These are phyloP conservation scores for Chloromyia formosa DNA, from an alignment of 2,888 invertebrate genomes.

Conservation along the genomic window DNA sequence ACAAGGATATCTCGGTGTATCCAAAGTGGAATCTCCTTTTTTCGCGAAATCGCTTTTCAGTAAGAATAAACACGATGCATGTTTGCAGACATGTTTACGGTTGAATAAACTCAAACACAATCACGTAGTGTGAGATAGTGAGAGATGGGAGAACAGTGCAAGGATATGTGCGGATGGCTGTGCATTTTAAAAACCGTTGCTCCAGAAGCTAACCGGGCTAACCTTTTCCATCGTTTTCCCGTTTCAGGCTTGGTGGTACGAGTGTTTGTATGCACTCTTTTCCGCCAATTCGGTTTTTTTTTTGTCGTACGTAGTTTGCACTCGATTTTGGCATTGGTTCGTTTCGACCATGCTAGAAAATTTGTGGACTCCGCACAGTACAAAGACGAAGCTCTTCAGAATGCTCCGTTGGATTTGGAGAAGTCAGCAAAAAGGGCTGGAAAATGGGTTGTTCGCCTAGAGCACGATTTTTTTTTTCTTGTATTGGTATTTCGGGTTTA, in stretches of 20 bases:
- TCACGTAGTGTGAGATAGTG: background rate
- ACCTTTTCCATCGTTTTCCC: background rate
- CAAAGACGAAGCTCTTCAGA: background rate
- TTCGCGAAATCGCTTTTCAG: constrained; percentile 36
- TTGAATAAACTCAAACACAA: constrained; percentile 44
- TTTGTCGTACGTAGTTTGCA: background rate
- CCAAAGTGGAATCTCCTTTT: constrained; percentile 30
- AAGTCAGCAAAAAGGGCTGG: background rate
- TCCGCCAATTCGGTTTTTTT: background rate
- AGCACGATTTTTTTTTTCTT: background rate
- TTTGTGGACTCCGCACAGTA: background rate
- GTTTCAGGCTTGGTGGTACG: background rate
- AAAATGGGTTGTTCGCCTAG: background rate
- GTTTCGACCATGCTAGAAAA: background rate
- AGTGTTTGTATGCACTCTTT: background rate
- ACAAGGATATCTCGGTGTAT: constrained; percentile 35
- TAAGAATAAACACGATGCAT: constrained; percentile 43
- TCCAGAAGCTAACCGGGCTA: background rate
- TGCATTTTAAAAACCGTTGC: background rate
- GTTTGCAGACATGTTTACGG: constrained; percentile 43
- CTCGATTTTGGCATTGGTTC: background rate
- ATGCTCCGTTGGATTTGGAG: background rate
- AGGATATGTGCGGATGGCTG: background rate
- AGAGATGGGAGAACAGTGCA: background rate
- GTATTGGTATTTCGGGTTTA: too few species aligned